These are phyloP conservation scores for Euthynnus affinis DNA, from an alignment of 2,797 vertebrate species.

Conservation along the genomic window DNA sequence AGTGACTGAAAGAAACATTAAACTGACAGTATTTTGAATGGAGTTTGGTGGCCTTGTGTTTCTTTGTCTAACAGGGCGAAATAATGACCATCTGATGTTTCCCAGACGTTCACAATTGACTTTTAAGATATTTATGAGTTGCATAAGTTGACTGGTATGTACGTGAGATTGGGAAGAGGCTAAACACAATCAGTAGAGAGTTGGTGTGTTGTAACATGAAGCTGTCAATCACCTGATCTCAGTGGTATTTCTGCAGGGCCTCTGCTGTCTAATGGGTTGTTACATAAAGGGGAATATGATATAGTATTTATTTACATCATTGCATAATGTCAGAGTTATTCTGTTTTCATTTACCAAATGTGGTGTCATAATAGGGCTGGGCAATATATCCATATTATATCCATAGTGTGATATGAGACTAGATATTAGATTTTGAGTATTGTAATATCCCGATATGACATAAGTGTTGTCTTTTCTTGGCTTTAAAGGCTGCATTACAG, in stretches of 20 bases:
- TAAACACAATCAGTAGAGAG: no score
- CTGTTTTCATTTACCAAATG: no score
- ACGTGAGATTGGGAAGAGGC: neutral
- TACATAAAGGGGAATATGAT: neutral
- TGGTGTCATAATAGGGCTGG: neutral
- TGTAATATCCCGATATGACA: no score
- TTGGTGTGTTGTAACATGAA: neutral
- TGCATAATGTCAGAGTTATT: neutral
- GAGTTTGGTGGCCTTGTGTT: neutral
- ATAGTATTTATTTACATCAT: neutral
- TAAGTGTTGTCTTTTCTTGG: no score
- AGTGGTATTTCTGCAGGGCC: neutral
- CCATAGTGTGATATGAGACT: no score
- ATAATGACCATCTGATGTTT: neutral
- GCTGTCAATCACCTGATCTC: constrained; percentile 9
- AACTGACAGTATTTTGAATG: neutral
- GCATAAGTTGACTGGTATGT: neutral
- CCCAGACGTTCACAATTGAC: rapidly evolving
- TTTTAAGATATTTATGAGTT: neutral
- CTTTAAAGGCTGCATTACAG: no score
- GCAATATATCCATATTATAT: no score
- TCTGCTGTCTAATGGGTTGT: neutral
- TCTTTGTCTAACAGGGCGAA: no score
- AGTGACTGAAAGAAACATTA: no score
- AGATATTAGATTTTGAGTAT: no score